Percentiles rank a stretch among this genome's conserved stretches.
These are phyloP conservation scores for Pavo muticus DNA, from an alignment of 2,113 vertebrate genomes.

Conservation along the genomic window DNA sequence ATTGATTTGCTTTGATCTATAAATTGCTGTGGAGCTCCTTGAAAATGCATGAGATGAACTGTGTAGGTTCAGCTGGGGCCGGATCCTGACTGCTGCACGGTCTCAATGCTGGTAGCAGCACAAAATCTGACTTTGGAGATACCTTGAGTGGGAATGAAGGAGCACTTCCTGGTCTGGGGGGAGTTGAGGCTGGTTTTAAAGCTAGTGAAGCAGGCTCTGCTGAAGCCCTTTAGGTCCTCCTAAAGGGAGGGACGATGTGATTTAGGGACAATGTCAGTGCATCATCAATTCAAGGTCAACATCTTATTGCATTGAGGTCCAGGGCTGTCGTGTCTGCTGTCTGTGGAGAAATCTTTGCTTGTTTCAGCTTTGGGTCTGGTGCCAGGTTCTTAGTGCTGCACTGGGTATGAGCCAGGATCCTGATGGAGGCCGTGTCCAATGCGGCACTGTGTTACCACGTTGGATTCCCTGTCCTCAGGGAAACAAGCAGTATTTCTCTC, in stretches of 20 bases:
- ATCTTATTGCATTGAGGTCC: background rate
- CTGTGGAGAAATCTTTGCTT: conserved; percentile 28
- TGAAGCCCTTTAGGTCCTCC: background rate
- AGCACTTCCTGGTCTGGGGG: background rate
- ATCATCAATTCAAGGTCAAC: background rate
- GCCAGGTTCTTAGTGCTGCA: conserved; percentile 25
- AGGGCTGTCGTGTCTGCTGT: background rate
- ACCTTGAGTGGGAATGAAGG: background rate
- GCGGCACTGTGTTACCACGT: conserved; percentile 1
- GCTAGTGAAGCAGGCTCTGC: background rate
- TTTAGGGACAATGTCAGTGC: background rate
- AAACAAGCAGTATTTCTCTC: background rate
- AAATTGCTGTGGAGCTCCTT: conserved; percentile 20
- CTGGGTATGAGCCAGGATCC: background rate
- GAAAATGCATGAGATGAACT: background rate
- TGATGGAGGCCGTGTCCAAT: conserved; percentile 14
- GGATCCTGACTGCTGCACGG: rapidly evolving
- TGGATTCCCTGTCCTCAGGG: conserved; percentile 10
- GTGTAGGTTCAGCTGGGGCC: background rate
- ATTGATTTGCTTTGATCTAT: conserved; percentile 23
- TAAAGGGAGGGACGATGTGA: background rate
- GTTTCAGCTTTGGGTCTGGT: conserved; percentile 29
- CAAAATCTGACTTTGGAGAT: background rate
- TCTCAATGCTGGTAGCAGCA: rapidly evolving
- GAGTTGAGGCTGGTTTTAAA: background rate